A percentile compares a stretch with the other conserved stretches of the same genome.
Evolutionary conservation across 2,113 vertebrate species (phyloP).

Genomic region (Oncorhynchus gorbuscha): DNA sequence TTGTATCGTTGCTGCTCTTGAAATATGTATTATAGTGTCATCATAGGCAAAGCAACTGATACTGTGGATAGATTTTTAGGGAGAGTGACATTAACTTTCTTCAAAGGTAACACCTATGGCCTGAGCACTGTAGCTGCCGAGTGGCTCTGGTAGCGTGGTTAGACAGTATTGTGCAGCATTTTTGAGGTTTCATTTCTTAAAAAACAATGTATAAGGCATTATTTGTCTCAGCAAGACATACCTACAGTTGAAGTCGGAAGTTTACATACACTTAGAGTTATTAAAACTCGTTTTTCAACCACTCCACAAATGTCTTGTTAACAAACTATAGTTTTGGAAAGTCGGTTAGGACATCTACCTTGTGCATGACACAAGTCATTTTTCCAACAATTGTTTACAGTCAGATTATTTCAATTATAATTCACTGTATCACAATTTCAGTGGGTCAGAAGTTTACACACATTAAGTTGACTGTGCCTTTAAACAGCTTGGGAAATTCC

Average conservation of each 20-base stretch:
- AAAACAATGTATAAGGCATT: background rate
- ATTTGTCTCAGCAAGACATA: background rate
- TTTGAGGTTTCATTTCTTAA: background rate
- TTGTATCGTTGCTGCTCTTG: conserved; percentile 49
- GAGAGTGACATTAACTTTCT: background rate
- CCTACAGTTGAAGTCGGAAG: background rate
- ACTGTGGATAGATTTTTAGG: background rate
- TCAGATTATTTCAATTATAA: no score
- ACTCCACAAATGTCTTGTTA: no score
- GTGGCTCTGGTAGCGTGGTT: background rate
- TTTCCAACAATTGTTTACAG: no score
- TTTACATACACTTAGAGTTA: no score
- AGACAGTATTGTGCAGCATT: background rate
- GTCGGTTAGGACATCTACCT: no score
- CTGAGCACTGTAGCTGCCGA: background rate
- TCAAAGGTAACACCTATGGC: background rate
- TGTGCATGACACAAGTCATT: no score
- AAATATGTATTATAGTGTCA: conserved; percentile 53
- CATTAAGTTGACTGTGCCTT: no score
- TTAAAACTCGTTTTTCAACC: no score
- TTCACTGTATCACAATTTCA: no score
- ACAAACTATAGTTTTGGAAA: no score
- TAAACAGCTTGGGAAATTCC: no score
- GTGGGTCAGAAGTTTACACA: no score
- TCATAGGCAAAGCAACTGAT: background rate